Conservation (phyloP, 2,888 invertebrate species). For the Drosophila longiperda region DNA sequence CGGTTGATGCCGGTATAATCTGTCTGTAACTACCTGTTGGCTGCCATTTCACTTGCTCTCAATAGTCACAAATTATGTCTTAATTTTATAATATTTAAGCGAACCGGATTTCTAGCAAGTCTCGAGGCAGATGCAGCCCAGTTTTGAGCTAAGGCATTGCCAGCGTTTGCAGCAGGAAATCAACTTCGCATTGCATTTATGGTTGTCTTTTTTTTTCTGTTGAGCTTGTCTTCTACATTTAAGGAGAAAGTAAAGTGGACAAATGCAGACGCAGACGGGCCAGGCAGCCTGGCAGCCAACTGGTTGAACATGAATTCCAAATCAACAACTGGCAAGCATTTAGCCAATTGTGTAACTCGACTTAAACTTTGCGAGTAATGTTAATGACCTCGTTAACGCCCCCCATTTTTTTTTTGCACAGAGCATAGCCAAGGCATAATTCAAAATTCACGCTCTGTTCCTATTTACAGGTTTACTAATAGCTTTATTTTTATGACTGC, state of each 20-base stretch:
- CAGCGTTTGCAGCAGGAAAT: conserved; percentile 70
- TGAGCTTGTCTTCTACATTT: conserved; percentile 70
- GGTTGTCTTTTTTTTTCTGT: conserved; percentile 18
- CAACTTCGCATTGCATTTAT: conserved; percentile 58
- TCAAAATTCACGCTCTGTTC: conserved; percentile 19
- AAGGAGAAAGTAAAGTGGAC: conserved; percentile 74
- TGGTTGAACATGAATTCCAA: conserved; percentile 70
- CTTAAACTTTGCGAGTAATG: conserved; percentile 65
- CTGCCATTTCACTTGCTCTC: conserved; percentile 30
- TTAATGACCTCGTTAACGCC: conserved; percentile 70
- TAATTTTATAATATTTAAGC: conserved; percentile 62
- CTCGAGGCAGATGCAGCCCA: conserved; percentile 73
- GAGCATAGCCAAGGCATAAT: background rate
- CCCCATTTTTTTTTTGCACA: background rate
- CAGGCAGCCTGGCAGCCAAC: conserved; percentile 40
- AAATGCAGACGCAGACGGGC: conserved; percentile 18
- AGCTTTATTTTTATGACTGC: conserved; percentile 45
- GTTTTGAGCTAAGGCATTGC: conserved; percentile 19
- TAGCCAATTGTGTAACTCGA: conserved; percentile 63
- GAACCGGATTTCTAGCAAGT: conserved; percentile 69
- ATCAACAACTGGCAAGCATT: conserved; percentile 41
- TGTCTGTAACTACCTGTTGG: conserved; percentile 24
- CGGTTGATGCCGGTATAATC: conserved; percentile 10
- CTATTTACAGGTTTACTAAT: conserved; percentile 27
- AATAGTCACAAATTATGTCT: conserved; percentile 56